Conservation (phyloP, 2,888 invertebrate species). For the Habrosyne pyritoides region DNA sequence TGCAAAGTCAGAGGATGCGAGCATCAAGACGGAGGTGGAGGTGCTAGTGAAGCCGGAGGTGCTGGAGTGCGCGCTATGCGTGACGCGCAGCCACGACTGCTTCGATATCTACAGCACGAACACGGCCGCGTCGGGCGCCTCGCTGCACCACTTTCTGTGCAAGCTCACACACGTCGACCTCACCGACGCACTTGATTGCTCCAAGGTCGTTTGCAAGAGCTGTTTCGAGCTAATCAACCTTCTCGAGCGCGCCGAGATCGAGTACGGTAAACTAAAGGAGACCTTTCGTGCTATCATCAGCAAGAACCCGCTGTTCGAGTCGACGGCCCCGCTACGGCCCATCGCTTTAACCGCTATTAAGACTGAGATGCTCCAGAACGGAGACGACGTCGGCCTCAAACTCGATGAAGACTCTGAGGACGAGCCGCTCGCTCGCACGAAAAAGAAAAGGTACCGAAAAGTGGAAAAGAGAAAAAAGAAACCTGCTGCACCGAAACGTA, state of each 20-base stretch:
- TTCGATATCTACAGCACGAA: constrained; percentile 49
- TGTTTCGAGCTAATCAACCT: constrained; percentile 68
- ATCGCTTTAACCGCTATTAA: constrained; percentile 43
- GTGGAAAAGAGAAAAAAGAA: constrained; percentile 64
- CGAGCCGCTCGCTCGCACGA: constrained; percentile 65
- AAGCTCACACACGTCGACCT: constrained; percentile 56
- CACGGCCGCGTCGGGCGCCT: constrained; percentile 52
- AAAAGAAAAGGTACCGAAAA: constrained; percentile 59
- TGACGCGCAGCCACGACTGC: constrained; percentile 47
- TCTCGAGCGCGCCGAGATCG: constrained; percentile 68
- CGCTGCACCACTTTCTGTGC: constrained; percentile 55
- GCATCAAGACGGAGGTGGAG: constrained; percentile 56
- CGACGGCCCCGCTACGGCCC: constrained; percentile 23
- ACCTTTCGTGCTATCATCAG: constrained; percentile 66
- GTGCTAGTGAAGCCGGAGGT: constrained; percentile 62
- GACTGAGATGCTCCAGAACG: constrained; percentile 40
- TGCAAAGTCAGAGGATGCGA: constrained; percentile 35
- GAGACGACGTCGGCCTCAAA: constrained; percentile 20
- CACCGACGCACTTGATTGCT: constrained; percentile 35
- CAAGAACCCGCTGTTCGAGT: constrained; percentile 67
- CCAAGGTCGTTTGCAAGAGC: constrained; percentile 59
- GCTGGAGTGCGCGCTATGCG: constrained; percentile 65
- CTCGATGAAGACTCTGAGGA: constrained; percentile 56
- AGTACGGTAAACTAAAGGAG: constrained; percentile 65
- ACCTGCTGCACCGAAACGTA: constrained; percentile 44